Base-by-base conservation (phyloP, 2,113 vertebrate species). In the Corydoras sp. region DNA sequence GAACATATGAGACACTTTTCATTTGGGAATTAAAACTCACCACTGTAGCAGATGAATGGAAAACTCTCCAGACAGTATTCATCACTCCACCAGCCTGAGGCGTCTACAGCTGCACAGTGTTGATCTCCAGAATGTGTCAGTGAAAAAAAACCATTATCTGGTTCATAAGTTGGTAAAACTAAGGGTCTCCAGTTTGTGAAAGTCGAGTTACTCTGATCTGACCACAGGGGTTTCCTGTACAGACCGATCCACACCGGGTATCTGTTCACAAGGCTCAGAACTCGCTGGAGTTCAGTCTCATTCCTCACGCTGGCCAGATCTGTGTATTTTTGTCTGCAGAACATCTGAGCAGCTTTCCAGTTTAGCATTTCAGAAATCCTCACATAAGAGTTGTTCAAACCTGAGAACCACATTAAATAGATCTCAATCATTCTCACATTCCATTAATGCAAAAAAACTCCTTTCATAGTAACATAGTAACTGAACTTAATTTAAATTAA, bases 181-280 rank as follows among this genome's bases (percentile, higher is more conserved):
- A 3, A 12, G 60, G 30, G 15, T 9, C 58, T 56, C 83, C 83
- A 86, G 51, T 78, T 69, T n/a, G 4, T 62, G 43, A 75, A 80
- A 49, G 7, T 67, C 0, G 9, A 10, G 5, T 2, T 50, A 4
- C 4, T 78, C 3, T 18, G 15, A 53, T 81, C 74, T 10, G 83
- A 82, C 83, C 84, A 82, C 14, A 15, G 2, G 71, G 78, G 83
- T 1, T 10, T n/a, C 71, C 81, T 74, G 59, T 59, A 3, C 9
- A 86, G 81, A 58, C 83, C 79, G 0, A 86, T 76, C 84, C 83
- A 83, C 13, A 62, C 1, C 0, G 7, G 1, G 3, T 1, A 0
- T 10, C 43, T 54, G 10, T 49, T 7, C 0, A 0, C 0, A 71
- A 18, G 12, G 55, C 0, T 5, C 29, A 10, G 10, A 3, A 86